Base-by-base conservation (phyloP, 2,888 invertebrate genomes). In the Acanthococcus lagerstroemiae region DNA sequence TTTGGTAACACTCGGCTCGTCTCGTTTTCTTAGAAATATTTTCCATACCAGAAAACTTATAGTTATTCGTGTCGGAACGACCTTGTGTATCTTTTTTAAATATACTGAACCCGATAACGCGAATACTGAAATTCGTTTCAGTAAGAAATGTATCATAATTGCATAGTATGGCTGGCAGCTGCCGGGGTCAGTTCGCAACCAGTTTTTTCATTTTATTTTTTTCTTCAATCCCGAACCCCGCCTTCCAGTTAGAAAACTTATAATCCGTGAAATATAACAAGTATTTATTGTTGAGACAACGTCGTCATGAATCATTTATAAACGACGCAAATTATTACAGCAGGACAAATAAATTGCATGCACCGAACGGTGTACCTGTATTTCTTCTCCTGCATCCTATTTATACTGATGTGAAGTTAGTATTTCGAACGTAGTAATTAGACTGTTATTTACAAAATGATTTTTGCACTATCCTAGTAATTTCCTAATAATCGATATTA, bases 251-350 rank as follows among this genome's bases (percentile, higher is more conserved):
- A 57, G 37, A 44, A 57, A 57, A 57, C 57, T 37, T 57, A 44
- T 57, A 57, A 57, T 57, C 45, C 57, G 57, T 57, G 37, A 57
- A 57, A 57, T 57, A 57, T 57, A 57, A 45, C 57, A 57, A 57
- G 57, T 57, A 57, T 57, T 57, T 57, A 57, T 57, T 57, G 57
- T 57, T 57, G 24, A 57, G 57, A 57, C 57, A 45, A 57, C 57
- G 57, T 57, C 57, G 37, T 57, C 57, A 57, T 57, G 57, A 57
- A 57, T 57, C 57, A 57, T 57, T 57, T 57, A 57, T 57, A 57
- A 57, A 57, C 57, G 57, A 57, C 57, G 57, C 57, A 57, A 57
- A 57, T 57, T 57, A 57, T 57, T 57, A 57, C 45, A 57, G 57
- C 44, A 9, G 57, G 57, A 57, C 57, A 57, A 57, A 57, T 57